Conservation (phyloP, 2,797 vertebrate genomes). For the Poecile montanus region DNA sequence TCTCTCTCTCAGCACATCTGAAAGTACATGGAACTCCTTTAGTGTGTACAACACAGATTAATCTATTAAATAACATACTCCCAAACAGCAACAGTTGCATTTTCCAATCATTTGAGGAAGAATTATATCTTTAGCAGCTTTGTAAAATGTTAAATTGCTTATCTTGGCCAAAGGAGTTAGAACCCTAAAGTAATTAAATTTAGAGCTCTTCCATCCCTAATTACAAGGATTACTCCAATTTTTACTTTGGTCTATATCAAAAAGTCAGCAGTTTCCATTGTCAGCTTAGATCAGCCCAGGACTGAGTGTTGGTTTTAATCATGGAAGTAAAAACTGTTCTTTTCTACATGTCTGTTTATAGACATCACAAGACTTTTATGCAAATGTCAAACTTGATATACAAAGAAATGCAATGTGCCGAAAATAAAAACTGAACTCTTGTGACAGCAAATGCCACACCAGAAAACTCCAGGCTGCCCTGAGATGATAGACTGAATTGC, state of each 20-base stretch:
- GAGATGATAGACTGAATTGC: neutral
- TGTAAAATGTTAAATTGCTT: neutral
- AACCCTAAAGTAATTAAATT: neutral
- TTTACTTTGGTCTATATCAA: neutral
- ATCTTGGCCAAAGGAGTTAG: neutral
- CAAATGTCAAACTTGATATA: slow-evolving; percentile 37
- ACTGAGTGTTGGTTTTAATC: neutral
- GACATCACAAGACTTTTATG: slow-evolving; percentile 27
- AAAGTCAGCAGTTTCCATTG: slow-evolving; percentile 31
- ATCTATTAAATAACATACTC: neutral
- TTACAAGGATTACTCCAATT: neutral
- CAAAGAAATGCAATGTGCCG: neutral
- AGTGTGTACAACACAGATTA: neutral
- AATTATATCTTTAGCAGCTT: neutral
- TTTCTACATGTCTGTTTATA: neutral
- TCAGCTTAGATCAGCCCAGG: slow-evolving; percentile 14
- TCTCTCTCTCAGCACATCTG: neutral
- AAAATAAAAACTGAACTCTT: slow-evolving; percentile 35
- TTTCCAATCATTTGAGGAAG: neutral
- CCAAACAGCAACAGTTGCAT: neutral
- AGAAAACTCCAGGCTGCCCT: slow-evolving; percentile 18
- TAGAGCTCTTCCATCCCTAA: neutral
- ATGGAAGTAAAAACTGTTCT: neutral
- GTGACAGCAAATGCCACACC: slow-evolving; percentile 38
- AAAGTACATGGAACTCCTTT: neutral